These are phyloP conservation scores for Diplosoma virens DNA, from an alignment of 23 tunicate species.

Conservation along the genomic window DNA sequence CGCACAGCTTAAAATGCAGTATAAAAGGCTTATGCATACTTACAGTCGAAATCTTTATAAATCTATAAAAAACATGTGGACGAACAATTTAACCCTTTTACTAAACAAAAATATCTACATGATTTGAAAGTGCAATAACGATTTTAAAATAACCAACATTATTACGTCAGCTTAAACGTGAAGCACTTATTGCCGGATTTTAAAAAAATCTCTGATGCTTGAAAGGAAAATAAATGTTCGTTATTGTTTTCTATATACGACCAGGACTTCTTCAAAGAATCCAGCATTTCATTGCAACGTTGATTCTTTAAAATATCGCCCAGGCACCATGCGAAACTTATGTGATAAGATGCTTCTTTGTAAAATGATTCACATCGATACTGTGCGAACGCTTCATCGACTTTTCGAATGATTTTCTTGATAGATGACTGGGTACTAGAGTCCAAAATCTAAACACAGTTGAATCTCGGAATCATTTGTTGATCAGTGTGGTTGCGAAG, in stretches of 20 bases:
- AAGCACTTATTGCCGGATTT: constrained; percentile 24
- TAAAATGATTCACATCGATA: constrained; percentile 30
- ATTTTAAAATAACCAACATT: no score
- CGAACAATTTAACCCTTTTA: no score
- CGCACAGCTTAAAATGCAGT: no score
- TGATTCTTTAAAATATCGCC: constrained; percentile 7
- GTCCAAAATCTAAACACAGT: neutral
- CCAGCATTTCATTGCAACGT: neutral
- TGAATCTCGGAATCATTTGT: no score
- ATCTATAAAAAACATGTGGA: no score
- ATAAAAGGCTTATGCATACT: no score
- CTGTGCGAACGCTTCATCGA: constrained; percentile 6
- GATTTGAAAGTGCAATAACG: no score
- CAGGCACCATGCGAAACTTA: constrained; percentile 36
- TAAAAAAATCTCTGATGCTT: neutral
- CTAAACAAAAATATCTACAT: no score
- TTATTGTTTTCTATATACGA: neutral
- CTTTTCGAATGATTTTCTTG: neutral
- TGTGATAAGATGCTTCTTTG: constrained; percentile 23
- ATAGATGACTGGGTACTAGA: neutral
- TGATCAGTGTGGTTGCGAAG: no score
- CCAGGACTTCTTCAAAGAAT: neutral
- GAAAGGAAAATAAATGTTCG: constrained; percentile 22
- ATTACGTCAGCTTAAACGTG: no score
- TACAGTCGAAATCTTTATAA: no score